Conservation (phyloP, 2,797 vertebrate species). For the Coregonus suidteri region DNA sequence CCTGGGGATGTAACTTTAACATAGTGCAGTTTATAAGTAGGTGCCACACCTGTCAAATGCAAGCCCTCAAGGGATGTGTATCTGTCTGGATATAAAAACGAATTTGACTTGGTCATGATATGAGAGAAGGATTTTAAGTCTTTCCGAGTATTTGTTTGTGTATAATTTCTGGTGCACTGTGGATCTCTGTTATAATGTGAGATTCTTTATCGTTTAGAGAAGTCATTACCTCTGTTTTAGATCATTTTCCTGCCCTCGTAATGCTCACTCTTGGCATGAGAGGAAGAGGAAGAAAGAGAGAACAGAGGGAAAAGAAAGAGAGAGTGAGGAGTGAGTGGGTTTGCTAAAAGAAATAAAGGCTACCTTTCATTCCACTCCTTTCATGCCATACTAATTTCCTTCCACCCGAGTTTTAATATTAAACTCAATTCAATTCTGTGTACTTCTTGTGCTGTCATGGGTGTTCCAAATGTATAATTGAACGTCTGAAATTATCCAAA, state of each 20-base stretch:
- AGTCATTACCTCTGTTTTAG: not conserved
- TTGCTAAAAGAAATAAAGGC: conserved; percentile 29
- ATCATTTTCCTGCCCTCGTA: not conserved
- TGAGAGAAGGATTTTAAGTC: not conserved
- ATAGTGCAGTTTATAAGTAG: conserved; percentile 53
- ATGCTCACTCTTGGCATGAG: not conserved
- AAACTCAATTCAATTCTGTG: conserved; percentile 10
- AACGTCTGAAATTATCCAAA: not conserved
- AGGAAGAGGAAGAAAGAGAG: not conserved
- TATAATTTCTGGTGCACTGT: not conserved
- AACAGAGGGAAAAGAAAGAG: not conserved
- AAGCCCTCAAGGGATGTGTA: conserved; percentile 19
- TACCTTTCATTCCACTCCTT: conserved; percentile 19
- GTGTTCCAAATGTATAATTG: conserved; percentile 5
- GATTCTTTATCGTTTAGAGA: not conserved
- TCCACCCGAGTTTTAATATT: conserved; percentile 28
- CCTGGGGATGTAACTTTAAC: conserved; percentile 40
- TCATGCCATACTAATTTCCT: conserved; percentile 18
- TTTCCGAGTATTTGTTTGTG: not conserved
- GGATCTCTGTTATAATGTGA: not conserved
- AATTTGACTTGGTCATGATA: conserved; percentile 19
- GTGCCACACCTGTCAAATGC: conserved; percentile 61
- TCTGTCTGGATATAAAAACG: conserved; percentile 7
- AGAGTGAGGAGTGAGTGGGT: conserved; percentile 6
- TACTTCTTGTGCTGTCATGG: not conserved